These are phyloP conservation scores for Pluvianellus socialis DNA, from an alignment of 2,113 vertebrate genomes.

Conservation along the genomic window DNA sequence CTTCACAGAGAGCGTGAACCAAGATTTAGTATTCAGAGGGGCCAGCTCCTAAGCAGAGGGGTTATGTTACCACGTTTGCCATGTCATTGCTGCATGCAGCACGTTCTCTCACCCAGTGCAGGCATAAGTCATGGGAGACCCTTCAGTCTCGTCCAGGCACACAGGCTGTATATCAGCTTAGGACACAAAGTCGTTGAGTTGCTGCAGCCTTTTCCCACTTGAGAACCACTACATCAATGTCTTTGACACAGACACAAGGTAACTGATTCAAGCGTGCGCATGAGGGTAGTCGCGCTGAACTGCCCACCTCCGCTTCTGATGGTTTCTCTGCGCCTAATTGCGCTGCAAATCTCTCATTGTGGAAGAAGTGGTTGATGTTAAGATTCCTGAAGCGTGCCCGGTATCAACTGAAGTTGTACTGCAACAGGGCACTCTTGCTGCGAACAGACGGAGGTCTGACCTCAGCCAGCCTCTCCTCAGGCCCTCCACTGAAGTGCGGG, in stretches of 20 bases:
- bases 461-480: background rate
- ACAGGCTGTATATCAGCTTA: background rate
- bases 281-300: background rate
- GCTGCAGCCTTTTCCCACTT: background rate
- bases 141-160: background rate
- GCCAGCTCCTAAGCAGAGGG: background rate
- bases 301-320: background rate
- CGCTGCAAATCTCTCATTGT: background rate
- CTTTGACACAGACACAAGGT: background rate
- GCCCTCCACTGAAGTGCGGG: background rate
- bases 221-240: background rate
- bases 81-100: background rate
- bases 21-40: background rate
- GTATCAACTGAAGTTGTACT: background rate
- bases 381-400: background rate
- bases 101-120: background rate
- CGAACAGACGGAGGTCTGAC: background rate
- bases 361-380: constrained; percentile 10
- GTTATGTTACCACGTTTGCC: background rate
- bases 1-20: background rate
- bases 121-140: background rate
- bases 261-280: background rate
- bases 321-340: background rate
- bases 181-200: fast-evolving
- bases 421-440: background rate